Evolutionary conservation across 2,113 vertebrate genomes (phyloP), one percentile per base, ranked within the genome.

Genomic region (Sinocyclocheilus anophthalmus): DNA sequence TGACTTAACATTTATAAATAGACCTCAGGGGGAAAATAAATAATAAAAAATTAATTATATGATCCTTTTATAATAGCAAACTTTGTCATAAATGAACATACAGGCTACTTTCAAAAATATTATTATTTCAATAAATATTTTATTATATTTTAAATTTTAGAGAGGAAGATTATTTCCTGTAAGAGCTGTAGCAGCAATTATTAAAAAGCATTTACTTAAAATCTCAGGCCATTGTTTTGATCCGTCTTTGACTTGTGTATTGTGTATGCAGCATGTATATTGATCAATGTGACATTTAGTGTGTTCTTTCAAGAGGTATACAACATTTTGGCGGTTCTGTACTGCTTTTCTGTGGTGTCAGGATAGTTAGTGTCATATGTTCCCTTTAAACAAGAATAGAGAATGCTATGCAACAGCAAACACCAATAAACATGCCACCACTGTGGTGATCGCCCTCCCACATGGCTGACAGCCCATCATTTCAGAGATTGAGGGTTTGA

Each of bases 401-500:
- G 55, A 80, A 63, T 80, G 37, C 22, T n/a, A 61, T 39, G 20
- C 69, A 39, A 70, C 20, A 30, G 30, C 50, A 76, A 22, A 53
- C 20, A 69, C 26, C 30, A 22, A 72, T 70, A 59, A 85, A 48
- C 67, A 59, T 59, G 30, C 30, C 24, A 78, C 79, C 48, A 33
- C 42, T 63, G 14, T 39, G 30, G 24, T 33, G 73, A 53, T 42
- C 24, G 14, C 55, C 57, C n/a, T 30, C 84, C 72, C 61, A 61
- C 79, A 70, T 67, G 48, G 30, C 12, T 6, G 70, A 88, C 48
- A 53, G 33, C 72, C 50, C 63, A 9, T 85, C 61, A 55, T 69
- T 88, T 82, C 24, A 26, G 73, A 22, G 59, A 70, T 39, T 42
- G 42, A 80, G 67, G 50, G 53, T 83, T 77, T 42, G 81, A 33